Evolutionary conservation across 1,140 invertebrate species (phyloP), one percentile per base, ranked within the genome.

Genomic region (Drosophila aff.): DNA sequence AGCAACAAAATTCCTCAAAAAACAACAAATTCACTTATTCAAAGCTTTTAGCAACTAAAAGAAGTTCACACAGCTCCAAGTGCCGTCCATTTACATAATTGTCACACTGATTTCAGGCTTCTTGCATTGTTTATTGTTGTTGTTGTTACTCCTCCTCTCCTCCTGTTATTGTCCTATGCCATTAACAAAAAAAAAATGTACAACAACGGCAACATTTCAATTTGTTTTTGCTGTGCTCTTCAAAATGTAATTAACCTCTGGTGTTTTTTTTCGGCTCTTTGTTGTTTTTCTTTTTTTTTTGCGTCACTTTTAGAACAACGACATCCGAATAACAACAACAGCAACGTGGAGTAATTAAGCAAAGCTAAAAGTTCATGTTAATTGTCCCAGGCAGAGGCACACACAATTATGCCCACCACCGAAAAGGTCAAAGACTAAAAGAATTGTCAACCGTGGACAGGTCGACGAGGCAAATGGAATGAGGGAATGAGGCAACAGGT

Each of bases 341-440:
- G 65, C 77, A 65, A 69, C 73, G 82, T 84, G 62, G 59, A 89
- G 85, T 89, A 89, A 89, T 89, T 89, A 89, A 89, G 84, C 85
- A 89, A 90, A 89, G 84, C 84, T 90, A 90, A 89, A 89, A 89
- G 81, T 89, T 89, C 84, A 89, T 89, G 84, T 90, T 89, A 89
- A 89, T 89, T 89, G 84, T 90, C 84, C 84, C 78, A 84, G 65
- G 72, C 76, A 64, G 31, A 13, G 41, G 36, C 50, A 50, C 60
- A 66, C 26, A 69, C 76, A 80, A 85, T 77, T 85, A 74, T 81
- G 68, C 18, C 52, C 46, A 75, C 41, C 61, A 47, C 36, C 53
- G 21, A 57, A 89, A 84, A 89, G 84, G 84, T 89, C 84, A 89
- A 89, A 89, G 84, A 89, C 85, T 89, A 89, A 89, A 68, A 89